Percentiles rank a stretch among this genome's conserved stretches.
Conservation (phyloP, 1,140 invertebrate genomes). For the Saccostrea glomerata region DNA sequence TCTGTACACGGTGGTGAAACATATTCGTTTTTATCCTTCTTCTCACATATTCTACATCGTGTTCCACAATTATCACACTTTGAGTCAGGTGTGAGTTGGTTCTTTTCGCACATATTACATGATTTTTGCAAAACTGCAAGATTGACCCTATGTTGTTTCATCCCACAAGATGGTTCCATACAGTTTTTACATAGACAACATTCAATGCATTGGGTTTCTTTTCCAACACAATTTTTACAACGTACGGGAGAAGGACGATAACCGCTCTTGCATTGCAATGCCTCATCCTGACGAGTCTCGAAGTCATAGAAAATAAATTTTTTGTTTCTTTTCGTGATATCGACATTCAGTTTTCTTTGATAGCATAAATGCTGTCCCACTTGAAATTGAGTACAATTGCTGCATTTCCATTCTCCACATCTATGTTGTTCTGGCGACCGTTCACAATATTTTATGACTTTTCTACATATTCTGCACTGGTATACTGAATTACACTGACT, state of each 20-base stretch:
- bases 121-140: slow-evolving; percentile 43
- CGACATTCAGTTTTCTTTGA: slow-evolving; percentile 13
- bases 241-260: slow-evolving; percentile 9
- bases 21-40: neutral
- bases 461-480: slow-evolving; percentile 45
- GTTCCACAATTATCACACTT: slow-evolving; percentile 44
- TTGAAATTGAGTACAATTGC: slow-evolving; percentile 44
- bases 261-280: neutral
- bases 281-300: neutral
- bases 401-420: slow-evolving; percentile 55
- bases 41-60: slow-evolving; percentile 39
- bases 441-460: slow-evolving; percentile 34
- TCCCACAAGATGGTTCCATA: slow-evolving; percentile 14
- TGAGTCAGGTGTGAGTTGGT: neutral
- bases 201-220: slow-evolving; percentile 2
- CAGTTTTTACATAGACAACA: slow-evolving; percentile 44
- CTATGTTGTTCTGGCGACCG: slow-evolving; percentile 6
- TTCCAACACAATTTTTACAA: slow-evolving; percentile 3
- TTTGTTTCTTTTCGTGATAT: neutral
- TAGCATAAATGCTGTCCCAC: slow-evolving; percentile 46
- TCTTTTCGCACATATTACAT: slow-evolving; percentile 41
- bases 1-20: neutral
- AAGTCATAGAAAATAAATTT: too few relatives aligned
- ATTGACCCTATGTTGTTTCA: slow-evolving; percentile 49
- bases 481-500: slow-evolving; percentile 37